Conservation (phyloP, 2,888 invertebrate species). For the Chrysotoxum bicinctum region DNA sequence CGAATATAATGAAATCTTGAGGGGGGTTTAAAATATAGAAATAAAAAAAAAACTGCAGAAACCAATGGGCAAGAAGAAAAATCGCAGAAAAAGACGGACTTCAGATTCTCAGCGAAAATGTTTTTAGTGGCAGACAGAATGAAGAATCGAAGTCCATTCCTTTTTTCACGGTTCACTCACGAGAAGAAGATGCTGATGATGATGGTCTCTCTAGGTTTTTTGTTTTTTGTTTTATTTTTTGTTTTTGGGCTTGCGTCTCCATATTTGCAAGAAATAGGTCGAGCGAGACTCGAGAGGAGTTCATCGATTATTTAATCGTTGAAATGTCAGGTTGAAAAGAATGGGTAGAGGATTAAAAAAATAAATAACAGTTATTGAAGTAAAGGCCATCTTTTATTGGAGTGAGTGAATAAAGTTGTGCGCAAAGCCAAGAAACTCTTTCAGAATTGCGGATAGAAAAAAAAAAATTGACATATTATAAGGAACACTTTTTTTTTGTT, state of each 20-base stretch:
- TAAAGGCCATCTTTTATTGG: too few relatives aligned
- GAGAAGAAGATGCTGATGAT: conserved; percentile 14
- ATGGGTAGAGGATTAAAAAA: too few relatives aligned
- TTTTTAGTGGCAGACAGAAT: conserved; percentile 35
- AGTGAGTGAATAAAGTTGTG: too few relatives aligned
- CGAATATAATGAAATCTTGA: conserved; percentile 16
- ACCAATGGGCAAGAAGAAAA: conserved; percentile 5
- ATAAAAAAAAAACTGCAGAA: background rate
- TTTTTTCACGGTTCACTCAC: conserved; percentile 36
- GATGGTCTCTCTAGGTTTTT: conserved; percentile 3
- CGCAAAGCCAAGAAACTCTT: too few relatives aligned
- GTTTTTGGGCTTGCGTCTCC: background rate
- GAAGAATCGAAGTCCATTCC: conserved; percentile 50
- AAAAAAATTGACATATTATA: too few relatives aligned
- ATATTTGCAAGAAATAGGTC: background rate
- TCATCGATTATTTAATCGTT: conserved; percentile 16
- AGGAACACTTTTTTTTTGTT: too few relatives aligned
- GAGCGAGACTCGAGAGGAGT: too few relatives aligned
- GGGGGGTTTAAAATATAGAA: background rate
- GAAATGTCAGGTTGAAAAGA: background rate
- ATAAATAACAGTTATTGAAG: too few relatives aligned
- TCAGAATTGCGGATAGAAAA: too few relatives aligned
- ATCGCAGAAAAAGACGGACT: background rate
- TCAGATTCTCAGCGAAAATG: conserved; percentile 31
- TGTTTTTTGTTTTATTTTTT: background rate